A percentile compares a stretch with the other conserved stretches of the same genome.
phyloP scores from a whole-genome alignment of 2,113 vertebrate species.

The Baryphthengus martii region DNA sequence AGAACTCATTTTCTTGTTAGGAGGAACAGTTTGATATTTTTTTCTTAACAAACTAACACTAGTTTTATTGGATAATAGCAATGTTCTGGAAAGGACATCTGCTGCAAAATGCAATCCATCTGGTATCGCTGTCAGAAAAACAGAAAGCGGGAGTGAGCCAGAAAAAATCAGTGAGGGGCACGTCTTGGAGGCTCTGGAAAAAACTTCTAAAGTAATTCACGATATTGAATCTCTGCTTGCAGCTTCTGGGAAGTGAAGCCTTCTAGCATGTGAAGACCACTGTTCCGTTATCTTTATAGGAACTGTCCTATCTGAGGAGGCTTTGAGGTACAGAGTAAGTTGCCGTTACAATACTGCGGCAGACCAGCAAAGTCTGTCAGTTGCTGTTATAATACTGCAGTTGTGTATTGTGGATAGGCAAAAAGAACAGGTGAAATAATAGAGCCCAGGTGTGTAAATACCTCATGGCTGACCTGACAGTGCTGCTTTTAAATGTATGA shows the following conservation, averaged over 20 bases:
- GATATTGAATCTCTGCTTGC: conserved; percentile 76
- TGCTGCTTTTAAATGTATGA: not conserved
- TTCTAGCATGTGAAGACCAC: not conserved
- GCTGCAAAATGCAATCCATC: not conserved
- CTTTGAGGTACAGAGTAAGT: fast-evolving
- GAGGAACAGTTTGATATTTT: not conserved
- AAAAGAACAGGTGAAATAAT: not conserved
- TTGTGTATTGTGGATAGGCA: fast-evolving
- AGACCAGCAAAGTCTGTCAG: no score
- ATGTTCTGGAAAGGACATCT: not conserved
- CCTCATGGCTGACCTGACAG: no score
- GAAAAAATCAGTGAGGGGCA: conserved; percentile 10
- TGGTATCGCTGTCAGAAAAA: not conserved
- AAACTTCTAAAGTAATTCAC: conserved; percentile 70
- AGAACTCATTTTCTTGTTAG: not conserved
- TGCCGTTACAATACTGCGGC: fast-evolving
- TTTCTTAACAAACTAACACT: conserved; percentile 59
- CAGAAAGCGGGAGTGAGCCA: not conserved
- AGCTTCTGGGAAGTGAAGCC: conserved; percentile 38
- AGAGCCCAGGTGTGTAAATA: not conserved
- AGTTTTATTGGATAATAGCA: conserved; percentile 74
- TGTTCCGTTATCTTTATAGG: fast-evolving
- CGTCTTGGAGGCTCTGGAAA: conserved; percentile 64
- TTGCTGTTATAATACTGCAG: fast-evolving
- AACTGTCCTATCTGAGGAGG: not conserved